Evolutionary conservation across 2,113 vertebrate genomes (phyloP).

Genomic region (Oryzias celebensis): DNA sequence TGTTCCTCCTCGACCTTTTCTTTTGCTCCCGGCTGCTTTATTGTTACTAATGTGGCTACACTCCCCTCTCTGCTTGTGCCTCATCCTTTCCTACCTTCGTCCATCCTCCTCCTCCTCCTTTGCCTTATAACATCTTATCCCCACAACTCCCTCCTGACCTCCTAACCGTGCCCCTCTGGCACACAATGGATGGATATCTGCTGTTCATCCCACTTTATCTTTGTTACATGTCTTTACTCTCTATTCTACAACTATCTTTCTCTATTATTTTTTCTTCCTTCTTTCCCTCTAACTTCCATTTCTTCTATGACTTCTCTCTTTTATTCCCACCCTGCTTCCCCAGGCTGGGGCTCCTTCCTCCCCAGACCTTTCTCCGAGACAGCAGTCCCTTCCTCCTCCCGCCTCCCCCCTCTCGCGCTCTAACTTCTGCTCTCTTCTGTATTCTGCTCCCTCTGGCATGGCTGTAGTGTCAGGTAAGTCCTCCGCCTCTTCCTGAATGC

Average conservation of each 20-base stretch:
- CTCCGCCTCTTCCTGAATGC: conserved; percentile 74
- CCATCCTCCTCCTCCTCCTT: conserved; percentile 17
- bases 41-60: conserved; percentile 20
- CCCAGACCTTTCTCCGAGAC: conserved; percentile 93
- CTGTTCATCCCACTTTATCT: conserved; percentile 36
- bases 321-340: conserved; percentile 81
- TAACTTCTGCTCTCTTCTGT: conserved; percentile 99
- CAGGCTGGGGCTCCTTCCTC: conserved; percentile 70
- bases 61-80: conserved; percentile 42
- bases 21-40: conserved; percentile 40
- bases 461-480: conserved; percentile 99
- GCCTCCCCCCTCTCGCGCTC: conserved; percentile 92
- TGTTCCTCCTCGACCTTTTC: conserved; percentile 45
- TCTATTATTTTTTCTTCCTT: conserved; percentile 34
- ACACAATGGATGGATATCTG: conserved; percentile 44
- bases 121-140: conserved; percentile 1
- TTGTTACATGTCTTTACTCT: conserved; percentile 10
- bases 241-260: conserved; percentile 57
- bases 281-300: conserved; percentile 75
- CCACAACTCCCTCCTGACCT: conserved; percentile 14
- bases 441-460: conserved; percentile 98
- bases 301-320: conserved; percentile 71
- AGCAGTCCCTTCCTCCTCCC: conserved; percentile 91
- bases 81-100: conserved; percentile 25
- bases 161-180: conserved; percentile 26